Percentiles rank a stretch among this genome's conserved stretches.
phyloP scores from a whole-genome alignment of 2,797 vertebrate genomes.

The Lagorchestes hirsutus region DNA sequence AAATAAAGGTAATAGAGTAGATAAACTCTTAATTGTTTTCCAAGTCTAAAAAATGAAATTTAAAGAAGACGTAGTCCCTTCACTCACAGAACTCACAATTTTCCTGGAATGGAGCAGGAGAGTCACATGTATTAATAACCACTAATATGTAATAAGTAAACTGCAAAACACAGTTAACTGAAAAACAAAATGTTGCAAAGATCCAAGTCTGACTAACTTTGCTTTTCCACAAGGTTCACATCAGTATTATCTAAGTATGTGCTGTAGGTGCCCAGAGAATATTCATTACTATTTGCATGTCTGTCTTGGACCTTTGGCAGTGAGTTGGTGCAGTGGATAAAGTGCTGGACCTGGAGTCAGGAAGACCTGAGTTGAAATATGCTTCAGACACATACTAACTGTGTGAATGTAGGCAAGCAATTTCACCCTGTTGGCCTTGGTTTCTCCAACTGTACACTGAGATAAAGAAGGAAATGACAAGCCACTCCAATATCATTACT shows the following conservation, averaged over 20 bases:
- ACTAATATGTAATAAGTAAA: neutral
- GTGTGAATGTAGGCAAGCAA: neutral
- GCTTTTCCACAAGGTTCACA: neutral
- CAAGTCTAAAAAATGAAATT: neutral
- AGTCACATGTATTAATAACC: neutral
- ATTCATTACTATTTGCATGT: neutral
- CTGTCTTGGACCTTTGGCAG: neutral
- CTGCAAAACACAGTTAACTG: neutral
- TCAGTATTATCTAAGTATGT: neutral
- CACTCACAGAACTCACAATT: neutral
- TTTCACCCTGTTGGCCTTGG: neutral
- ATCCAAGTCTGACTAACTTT: neutral
- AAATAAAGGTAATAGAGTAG: neutral
- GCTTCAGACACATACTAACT: neutral
- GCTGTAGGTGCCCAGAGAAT: neutral
- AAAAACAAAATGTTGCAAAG: neutral
- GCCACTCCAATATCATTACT: neutral
- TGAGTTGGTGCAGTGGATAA: neutral
- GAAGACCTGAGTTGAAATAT: neutral
- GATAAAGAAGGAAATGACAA: neutral
- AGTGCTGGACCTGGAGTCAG: neutral
- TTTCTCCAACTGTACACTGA: neutral
- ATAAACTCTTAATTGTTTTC: neutral
- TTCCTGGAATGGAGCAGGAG: neutral
- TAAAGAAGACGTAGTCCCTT: neutral